Evolutionary conservation across 2,797 vertebrate genomes (phyloP).

Genomic region (Diglossa cyanea): DNA sequence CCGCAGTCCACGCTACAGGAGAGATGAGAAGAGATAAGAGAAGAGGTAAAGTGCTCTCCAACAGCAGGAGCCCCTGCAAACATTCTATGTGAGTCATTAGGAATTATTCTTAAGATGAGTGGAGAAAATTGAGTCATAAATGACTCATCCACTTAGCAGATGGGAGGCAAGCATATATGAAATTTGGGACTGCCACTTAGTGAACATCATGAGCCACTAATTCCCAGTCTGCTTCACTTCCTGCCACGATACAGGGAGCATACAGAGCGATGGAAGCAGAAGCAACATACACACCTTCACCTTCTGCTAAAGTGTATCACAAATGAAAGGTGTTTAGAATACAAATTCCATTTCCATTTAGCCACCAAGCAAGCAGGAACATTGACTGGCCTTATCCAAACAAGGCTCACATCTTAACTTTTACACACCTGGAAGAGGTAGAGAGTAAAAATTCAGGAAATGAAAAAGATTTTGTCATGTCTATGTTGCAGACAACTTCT

Average conservation of each 20-base stretch:
- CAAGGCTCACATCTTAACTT: neutral
- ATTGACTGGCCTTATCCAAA: neutral
- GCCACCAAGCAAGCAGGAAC: neutral
- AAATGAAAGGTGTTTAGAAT: neutral
- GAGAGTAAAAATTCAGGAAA: neutral
- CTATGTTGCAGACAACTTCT: neutral
- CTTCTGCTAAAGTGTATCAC: neutral
- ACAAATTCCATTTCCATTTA: neutral
- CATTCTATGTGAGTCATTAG: constrained; percentile 49
- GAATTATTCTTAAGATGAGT: constrained; percentile 34
- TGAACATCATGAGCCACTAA: constrained; percentile 12
- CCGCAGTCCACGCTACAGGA: neutral
- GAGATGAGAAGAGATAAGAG: neutral
- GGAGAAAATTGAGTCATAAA: constrained; percentile 52
- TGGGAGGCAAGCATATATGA: constrained; percentile 48
- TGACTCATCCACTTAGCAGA: constrained; percentile 59
- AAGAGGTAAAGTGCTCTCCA: constrained; percentile 16
- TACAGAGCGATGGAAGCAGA: neutral
- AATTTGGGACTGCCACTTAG: constrained; percentile 17
- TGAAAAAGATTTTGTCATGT: neutral
- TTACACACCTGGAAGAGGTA: neutral
- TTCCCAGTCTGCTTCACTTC: neutral
- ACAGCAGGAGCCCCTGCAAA: constrained; percentile 35
- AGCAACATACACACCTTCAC: neutral
- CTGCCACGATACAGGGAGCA: neutral